phyloP scores from a whole-genome alignment of 2,113 vertebrate genomes.

The Lagopus leucura region DNA sequence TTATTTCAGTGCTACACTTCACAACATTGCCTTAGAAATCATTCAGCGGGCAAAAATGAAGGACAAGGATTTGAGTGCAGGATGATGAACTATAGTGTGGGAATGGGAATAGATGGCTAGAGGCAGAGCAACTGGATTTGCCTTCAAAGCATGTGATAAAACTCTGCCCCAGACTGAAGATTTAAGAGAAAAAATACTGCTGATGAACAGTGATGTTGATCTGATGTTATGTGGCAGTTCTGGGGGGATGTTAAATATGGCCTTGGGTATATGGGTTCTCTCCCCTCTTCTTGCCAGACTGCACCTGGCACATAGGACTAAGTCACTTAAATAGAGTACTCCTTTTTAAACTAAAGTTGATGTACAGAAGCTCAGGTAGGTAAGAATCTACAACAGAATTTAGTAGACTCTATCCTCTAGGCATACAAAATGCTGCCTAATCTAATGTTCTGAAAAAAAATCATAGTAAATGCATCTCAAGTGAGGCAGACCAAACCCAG shows the following conservation, averaged over 20 bases:
- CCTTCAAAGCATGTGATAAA: neutral
- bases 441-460: neutral
- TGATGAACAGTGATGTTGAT: neutral
- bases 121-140: neutral
- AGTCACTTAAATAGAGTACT: neutral
- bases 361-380: neutral
- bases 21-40: neutral
- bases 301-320: rapidly evolving
- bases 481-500: neutral
- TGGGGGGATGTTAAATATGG: neutral
- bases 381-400: neutral
- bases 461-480: rapidly evolving
- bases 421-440: neutral
- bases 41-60: neutral
- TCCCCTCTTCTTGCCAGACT: neutral
- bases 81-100: neutral
- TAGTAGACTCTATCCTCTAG: neutral
- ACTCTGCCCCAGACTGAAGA: neutral
- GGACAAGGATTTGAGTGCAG: neutral
- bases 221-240: neutral
- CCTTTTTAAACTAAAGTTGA: neutral
- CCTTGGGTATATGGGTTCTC: neutral
- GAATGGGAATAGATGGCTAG: neutral
- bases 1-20: neutral
- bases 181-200: neutral